Evolutionary conservation across 2,797 vertebrate species (phyloP).

Genomic region (Enteromius thamalakanensis): DNA sequence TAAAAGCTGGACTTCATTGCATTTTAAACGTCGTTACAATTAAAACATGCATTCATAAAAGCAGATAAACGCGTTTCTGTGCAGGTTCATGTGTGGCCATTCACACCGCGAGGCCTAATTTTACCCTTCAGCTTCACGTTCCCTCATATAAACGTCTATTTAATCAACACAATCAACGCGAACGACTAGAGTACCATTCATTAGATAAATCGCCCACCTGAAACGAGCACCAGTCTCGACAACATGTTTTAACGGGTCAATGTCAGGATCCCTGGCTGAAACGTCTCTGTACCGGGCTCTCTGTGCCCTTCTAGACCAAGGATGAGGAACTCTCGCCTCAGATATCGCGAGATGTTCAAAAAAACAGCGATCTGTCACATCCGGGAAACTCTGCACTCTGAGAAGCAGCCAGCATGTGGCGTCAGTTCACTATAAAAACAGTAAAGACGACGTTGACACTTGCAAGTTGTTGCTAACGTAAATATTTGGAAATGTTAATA

Average conservation of each 20-base stretch:
- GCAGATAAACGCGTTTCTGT: background rate
- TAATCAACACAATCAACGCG: background rate
- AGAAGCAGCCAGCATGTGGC: slow-evolving; percentile 24
- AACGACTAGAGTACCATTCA: background rate
- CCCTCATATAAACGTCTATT: background rate
- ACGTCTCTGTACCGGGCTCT: slow-evolving; percentile 63
- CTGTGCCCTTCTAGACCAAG: slow-evolving; percentile 79
- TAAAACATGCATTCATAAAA: background rate
- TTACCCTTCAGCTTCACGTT: slow-evolving; percentile 78
- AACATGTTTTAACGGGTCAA: slow-evolving; percentile 72
- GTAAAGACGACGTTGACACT: background rate
- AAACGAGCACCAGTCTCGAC: slow-evolving; percentile 74
- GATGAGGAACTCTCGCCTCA: slow-evolving; percentile 61
- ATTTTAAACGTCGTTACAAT: background rate
- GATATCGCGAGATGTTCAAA: slow-evolving; percentile 72
- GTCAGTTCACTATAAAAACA: background rate
- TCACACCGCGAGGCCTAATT: slow-evolving; percentile 70
- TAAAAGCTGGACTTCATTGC: background rate
- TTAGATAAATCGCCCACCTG: slow-evolving; percentile 67
- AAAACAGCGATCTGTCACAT: background rate
- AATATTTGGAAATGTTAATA: background rate
- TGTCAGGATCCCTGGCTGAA: slow-evolving; percentile 56
- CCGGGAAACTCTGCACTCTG: slow-evolving; percentile 6
- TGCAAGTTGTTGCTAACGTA: background rate
- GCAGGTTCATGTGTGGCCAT: slow-evolving; percentile 48